Evolutionary conservation across 2,797 vertebrate species (phyloP), one percentile per base, ranked within the genome.

Genomic region (Oreonectes daqikongensis): DNA sequence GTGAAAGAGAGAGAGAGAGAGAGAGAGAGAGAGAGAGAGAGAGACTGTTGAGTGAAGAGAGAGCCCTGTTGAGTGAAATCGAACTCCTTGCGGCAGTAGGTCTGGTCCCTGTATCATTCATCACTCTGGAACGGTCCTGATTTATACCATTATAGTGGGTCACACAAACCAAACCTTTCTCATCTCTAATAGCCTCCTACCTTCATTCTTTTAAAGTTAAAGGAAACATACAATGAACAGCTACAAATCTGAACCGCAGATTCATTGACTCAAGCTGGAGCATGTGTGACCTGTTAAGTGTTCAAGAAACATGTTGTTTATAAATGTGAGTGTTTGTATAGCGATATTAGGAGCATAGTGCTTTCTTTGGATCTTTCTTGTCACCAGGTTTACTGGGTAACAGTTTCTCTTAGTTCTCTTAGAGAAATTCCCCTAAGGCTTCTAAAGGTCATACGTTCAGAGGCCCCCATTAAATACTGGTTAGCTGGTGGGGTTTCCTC

Each of bases 61-160:
- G 30, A 69, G 18, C 20, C 30, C 38, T n/a, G 22, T 81, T 55
- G 86, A 87, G 85, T 85, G 89, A 89, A 91, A 90, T 88, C 80
- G 44, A 87, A 91, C 88, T 89, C 82, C 82, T 76, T 82, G 69
- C 69, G 72, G 42, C 75, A 77, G 75, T 82, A 82, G 85, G 82
- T 80, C 86, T 88, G 87, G 85, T 82, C 86, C 87, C 82, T 81
- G 75, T 88, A 85, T 73, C 61, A 75, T 68, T 72, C 72, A 77
- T 71, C 79, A 68, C 76, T 60, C 69, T 22, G 74, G 77, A 75
- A 14, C 85, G 84, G 81, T 79, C 46, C 77, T 59, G 81, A 81
- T 71, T 69, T 61, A 75, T 69, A 32, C 60, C 42, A 67, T 63
- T 48, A 17, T 48, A 69, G 52, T 32, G 61, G 60, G 69, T 66